Conservation (phyloP, 2,797 vertebrate genomes). For the Podargus strigoides region DNA sequence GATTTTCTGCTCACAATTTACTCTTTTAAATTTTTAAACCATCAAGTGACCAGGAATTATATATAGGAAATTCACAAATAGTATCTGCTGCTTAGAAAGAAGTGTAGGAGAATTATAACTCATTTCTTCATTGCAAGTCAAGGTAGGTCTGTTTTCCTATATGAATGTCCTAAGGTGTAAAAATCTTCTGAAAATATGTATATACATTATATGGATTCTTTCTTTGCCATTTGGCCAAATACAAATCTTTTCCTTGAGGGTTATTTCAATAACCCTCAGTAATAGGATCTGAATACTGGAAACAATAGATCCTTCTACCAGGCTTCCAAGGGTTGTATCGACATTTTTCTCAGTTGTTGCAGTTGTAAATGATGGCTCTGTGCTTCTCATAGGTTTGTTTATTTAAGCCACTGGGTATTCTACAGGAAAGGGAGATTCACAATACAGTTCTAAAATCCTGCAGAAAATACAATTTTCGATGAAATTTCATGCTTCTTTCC, state of each 20-base stretch:
- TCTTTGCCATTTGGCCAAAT: neutral
- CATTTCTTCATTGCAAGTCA: slow-evolving; percentile 24
- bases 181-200: neutral
- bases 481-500: neutral
- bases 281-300: neutral
- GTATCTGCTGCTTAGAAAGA: neutral
- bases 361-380: neutral
- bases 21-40: neutral
- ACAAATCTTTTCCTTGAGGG: neutral
- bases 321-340: neutral
- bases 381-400: neutral
- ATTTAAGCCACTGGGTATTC: neutral
- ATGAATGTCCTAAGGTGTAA: neutral
- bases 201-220: neutral
- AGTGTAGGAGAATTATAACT: neutral
- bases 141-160: neutral
- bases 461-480: slow-evolving; percentile 9
- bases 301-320: neutral
- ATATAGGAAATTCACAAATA: neutral
- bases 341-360: neutral
- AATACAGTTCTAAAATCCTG: neutral
- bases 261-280: neutral
- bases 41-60: neutral
- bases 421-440: neutral
- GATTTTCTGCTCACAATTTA: neutral